phyloP scores from a whole-genome alignment of 2,797 vertebrate genomes.

The Tauraco hartlaubi region DNA sequence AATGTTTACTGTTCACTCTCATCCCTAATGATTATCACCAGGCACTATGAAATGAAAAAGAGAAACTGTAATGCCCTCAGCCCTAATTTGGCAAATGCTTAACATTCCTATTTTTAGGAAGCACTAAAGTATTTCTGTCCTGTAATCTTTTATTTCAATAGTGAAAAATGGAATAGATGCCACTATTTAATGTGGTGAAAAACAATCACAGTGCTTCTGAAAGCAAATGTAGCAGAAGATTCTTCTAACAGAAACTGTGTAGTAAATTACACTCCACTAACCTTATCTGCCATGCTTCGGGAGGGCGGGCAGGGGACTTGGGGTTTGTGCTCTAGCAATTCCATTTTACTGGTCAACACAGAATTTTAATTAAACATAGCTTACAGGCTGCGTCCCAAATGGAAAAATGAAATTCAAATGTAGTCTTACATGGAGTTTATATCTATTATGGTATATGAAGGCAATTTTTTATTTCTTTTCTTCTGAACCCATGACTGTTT shows the following conservation, averaged over 20 bases:
- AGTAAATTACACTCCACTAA: neutral
- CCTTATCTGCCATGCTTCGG: neutral
- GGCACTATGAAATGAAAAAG: constrained; percentile 3
- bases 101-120: constrained; percentile 39
- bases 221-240: neutral
- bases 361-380: constrained; percentile 66
- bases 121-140: neutral
- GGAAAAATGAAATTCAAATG: constrained; percentile 55
- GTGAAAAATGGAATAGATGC: constrained; percentile 15
- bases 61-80: neutral
- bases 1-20: constrained; percentile 8
- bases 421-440: neutral
- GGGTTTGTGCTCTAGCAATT: constrained; percentile 3
- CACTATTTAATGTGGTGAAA: neutral
- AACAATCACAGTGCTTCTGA: neutral
- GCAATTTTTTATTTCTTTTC: constrained; percentile 49
- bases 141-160: constrained; percentile 14
- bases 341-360: constrained; percentile 34
- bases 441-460: neutral
- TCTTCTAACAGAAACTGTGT: neutral
- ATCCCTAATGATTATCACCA: neutral
- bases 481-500: neutral
- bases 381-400: constrained; percentile 20
- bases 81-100: constrained; percentile 1
- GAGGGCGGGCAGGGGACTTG: neutral